Conservation (phyloP, 2,888 invertebrate species). For the Stenotaenia linearis region DNA sequence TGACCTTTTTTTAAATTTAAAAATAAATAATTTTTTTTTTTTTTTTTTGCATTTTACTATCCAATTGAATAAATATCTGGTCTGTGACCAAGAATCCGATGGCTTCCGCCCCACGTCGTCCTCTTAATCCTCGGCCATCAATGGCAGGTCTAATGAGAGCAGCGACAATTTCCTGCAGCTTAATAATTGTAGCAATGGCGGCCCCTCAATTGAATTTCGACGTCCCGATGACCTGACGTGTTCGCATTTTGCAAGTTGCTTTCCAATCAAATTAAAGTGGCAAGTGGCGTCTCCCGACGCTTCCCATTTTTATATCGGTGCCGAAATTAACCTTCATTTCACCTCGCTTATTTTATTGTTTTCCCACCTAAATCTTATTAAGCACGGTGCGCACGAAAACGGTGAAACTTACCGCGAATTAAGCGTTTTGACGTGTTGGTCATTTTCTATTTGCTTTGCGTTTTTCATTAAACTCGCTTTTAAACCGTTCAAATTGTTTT, state of each 20-base stretch:
- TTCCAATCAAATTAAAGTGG: conserved; percentile 16
- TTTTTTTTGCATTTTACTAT: too few relatives aligned
- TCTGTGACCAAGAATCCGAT: not conserved
- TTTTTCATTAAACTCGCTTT: not conserved
- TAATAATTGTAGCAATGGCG: conserved; percentile 11
- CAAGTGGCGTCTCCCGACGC: not conserved
- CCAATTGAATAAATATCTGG: not conserved
- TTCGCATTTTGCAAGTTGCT: conserved; percentile 15
- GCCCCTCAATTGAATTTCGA: not conserved
- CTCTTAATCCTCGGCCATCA: conserved; percentile 11
- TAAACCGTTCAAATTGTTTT: not conserved
- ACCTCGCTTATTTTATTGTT: conserved; percentile 19
- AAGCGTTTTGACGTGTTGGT: not conserved
- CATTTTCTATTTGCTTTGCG: not conserved
- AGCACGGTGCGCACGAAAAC: not conserved
- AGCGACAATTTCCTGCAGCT: conserved; percentile 19
- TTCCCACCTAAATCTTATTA: not conserved
- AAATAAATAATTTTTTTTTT: too few relatives aligned
- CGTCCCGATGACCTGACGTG: conserved; percentile 15
- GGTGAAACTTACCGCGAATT: not conserved
- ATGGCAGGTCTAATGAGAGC: conserved; percentile 19
- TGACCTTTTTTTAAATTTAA: too few relatives aligned
- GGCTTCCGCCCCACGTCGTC: conserved; percentile 1
- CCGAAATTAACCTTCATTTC: not conserved
- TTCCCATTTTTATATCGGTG: not conserved